Base-by-base conservation (phyloP, 2,797 vertebrate species). In the Myiotriccus ornatus region DNA sequence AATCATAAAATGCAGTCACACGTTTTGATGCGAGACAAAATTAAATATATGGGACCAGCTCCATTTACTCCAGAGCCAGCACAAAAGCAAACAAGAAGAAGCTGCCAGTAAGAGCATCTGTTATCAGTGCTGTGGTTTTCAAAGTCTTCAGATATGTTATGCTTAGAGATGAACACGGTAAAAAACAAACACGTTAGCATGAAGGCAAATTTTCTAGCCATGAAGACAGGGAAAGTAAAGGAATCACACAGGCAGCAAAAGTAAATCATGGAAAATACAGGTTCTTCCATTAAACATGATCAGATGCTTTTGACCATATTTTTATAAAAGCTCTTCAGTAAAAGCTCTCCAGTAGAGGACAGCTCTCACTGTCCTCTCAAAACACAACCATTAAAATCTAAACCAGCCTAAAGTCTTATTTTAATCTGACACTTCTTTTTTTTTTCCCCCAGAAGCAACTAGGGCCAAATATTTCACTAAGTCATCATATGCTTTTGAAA, bases 61-160 rank as follows among this genome's bases (percentile, higher is more conserved):
- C 79, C 41, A 67, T 84, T 91, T 95, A 84, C 76, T 79, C 74
- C 52, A 94, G 52, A 94, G 80, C 67, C 87, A 93, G 83, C 34
- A 95, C 27, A 91, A 93, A 94, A 94, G 76, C 76, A 92, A 91
- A 93, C 52, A 69, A 91, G 44, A 60, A 70, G 53, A 41, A 83
- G 90, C 76, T 95, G 89, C 94, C 76, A 94, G 49, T 43, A 64
- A 70, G 56, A 94, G 77, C 77, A 90, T 93, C 91, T 94, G 74
- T 67, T 53, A 88, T 63, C 74, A 87, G 74, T 25, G 74, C 55
- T 88, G 74, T 87, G 83, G 80, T 70, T 96, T 94, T 76, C 85
- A 37, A 78, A 94, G 87, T 34, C 65, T 84, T 75, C 80, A 81
- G 74, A 59, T 86, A 93, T 32, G 57, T 88, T 88, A 74, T 67